Evolutionary conservation across 2,797 vertebrate species (phyloP).

Genomic region (Alosa sapidissima): DNA sequence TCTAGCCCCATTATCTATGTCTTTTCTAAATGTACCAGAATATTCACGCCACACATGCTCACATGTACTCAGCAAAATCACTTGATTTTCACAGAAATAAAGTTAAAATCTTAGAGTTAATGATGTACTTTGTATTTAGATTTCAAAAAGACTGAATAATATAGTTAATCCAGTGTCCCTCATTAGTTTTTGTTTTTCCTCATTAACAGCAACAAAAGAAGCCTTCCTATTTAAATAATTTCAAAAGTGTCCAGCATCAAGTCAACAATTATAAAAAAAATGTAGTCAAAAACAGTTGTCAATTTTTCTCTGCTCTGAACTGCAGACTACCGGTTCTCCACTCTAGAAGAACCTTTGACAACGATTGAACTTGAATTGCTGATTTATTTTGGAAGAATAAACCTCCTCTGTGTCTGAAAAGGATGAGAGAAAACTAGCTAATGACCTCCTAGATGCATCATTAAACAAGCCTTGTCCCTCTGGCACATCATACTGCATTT

Average conservation of each 20-base stretch:
- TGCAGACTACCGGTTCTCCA: no score
- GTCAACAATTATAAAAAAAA: neutral
- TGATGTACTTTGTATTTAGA: neutral
- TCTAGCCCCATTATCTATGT: neutral
- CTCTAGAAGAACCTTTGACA: neutral
- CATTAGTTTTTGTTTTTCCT: neutral
- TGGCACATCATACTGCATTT: conserved; percentile 37
- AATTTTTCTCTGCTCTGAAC: neutral
- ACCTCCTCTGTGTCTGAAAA: neutral
- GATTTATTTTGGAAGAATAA: neutral
- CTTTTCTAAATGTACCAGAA: neutral
- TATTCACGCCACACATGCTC: neutral
- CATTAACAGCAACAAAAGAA: neutral
- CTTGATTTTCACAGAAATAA: no score
- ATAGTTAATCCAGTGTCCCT: neutral
- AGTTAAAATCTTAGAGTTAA: neutral
- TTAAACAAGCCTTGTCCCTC: neutral
- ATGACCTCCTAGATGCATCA: conserved; percentile 20
- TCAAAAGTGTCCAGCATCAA: neutral
- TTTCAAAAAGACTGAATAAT: neutral
- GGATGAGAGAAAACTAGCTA: conserved; percentile 26
- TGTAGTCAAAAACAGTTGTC: neutral
- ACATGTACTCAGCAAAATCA: neutral
- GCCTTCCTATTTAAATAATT: neutral
- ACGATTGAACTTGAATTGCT: neutral